Base-by-base conservation (phyloP, 2,113 vertebrate genomes). In the Misgurnus mizolepis region DNA sequence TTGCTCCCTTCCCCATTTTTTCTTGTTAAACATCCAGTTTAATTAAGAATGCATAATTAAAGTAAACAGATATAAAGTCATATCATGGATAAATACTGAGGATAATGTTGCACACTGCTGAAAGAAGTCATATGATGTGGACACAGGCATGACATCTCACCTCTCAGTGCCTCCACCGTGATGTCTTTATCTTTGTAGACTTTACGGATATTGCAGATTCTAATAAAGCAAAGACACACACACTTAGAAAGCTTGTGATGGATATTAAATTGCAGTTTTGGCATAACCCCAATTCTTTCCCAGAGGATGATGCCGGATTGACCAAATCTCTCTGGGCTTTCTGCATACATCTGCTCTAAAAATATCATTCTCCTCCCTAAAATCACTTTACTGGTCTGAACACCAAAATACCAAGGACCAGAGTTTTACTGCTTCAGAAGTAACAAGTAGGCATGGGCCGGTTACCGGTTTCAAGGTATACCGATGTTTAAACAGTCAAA, bases 121-220 rank as follows among this genome's bases (percentile, higher is more conserved):
- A n/a, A 43, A 3, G 7, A 55, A 60, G 47, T 15, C 6, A 9
- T 9, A 79, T 11, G 9, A 67, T 67, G 11, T 39, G 53, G 17
- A 40, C 3, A 43, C 58, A 53, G 87, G 34, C 7, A 61, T 18
- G 10, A 10, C 27, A 8, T 7, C 85, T 84, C 88, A 98, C 97
- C 96, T 92, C 96, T 92, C 83, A 98, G 91, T 82, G 96, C 96
- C 82, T 98, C 96, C 87, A 97, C 94, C n/a, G 88, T 91, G 81
- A 87, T 91, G 84, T 93, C 94, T 85, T 95, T 96, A 84, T 94
- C 96, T 85, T 91, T 94, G 90, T 96, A 97, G 3, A 95, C 92
- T 92, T 99, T 99, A 71, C 92, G 93, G 88, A 99, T 95, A 88
- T 95, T 94, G 89, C 76, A 95, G 90, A 99, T 97, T 88, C 97